Evolutionary conservation across 2,888 invertebrate species (phyloP), one percentile per base, ranked within the genome.

Genomic region (Polyploca ridens): DNA sequence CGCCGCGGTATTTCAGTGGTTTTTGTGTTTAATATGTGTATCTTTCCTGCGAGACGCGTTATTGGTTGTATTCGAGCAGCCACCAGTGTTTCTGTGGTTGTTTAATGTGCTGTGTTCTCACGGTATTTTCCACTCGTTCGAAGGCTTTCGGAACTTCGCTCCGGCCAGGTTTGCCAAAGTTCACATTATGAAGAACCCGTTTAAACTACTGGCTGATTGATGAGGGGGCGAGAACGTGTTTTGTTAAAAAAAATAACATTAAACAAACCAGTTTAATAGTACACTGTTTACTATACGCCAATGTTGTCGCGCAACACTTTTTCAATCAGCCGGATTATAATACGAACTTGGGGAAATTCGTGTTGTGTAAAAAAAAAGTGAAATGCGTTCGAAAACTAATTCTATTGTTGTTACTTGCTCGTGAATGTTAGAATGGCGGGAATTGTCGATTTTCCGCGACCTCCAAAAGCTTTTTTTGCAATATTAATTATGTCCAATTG

Each of bases 401-500:
- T 67, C 62, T 61, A 67, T 69, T 63, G 66, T 73, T 76, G 69
- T 71, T 77, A 75, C 73, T 75, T 62, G 68, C 64, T 67, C 72
- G 68, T 70, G 67, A 64, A 44, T 33, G 63, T 54, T 66, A 64
- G 69, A 69, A 73, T 76, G 75, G 76, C 74, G 73, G 66, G 69
- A 74, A 72, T 62, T 64, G 64, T n/a, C 54, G 66, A 64, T 72
- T 64, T 78, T 69, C 73, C 58, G 58, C 80, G 85, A 83, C 81
- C 84, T 85, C 79, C 77, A 84, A 76, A 78, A 79, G 77, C 79
- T 81, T 60, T 67, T 77, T 87, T 82, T 83, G 77, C 77, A 67
- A 78, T 85, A 61, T 27, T 61, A 87, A 89, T 89, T 89, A 86
- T 84, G 79, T 70, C 76, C 89, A 90, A 90, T 90, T 90, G 87